Conservation (phyloP, 2,888 invertebrate species). For the Creontiades dilutus region DNA sequence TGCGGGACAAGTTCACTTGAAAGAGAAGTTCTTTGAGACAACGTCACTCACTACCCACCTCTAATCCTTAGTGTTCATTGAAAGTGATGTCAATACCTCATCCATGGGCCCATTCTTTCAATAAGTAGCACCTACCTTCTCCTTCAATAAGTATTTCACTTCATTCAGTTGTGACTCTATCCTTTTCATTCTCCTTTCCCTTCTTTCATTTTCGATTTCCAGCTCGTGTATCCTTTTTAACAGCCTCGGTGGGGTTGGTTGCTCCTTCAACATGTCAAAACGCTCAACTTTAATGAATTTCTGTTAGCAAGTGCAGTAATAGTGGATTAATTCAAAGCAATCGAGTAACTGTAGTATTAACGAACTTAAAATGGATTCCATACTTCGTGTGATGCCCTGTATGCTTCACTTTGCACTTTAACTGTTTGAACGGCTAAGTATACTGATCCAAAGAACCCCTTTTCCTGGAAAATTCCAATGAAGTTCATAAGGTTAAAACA, state of each 20-base stretch:
- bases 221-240: not conserved
- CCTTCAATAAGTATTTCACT: not conserved
- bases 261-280: not conserved
- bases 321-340: no score
- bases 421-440: not conserved
- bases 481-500: no score
- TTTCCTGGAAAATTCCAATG: not conserved
- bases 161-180: slow-evolving; percentile 1
- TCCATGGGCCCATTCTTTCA: no score
- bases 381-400: not conserved
- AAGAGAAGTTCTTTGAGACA: no score
- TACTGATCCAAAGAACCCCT: not conserved
- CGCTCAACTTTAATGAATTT: no score
- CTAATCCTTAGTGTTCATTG: no score
- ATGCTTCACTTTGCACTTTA: not conserved
- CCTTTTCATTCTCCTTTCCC: not conserved
- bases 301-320: no score
- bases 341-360: no score
- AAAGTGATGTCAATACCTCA: no score
- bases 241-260: not conserved
- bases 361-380: not conserved
- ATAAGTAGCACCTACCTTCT: not conserved
- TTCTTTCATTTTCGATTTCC: not conserved
- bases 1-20: no score
- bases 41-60: no score